These are phyloP conservation scores for Seriola aureovittata DNA, from an alignment of 2,113 vertebrate species.

Conservation along the genomic window DNA sequence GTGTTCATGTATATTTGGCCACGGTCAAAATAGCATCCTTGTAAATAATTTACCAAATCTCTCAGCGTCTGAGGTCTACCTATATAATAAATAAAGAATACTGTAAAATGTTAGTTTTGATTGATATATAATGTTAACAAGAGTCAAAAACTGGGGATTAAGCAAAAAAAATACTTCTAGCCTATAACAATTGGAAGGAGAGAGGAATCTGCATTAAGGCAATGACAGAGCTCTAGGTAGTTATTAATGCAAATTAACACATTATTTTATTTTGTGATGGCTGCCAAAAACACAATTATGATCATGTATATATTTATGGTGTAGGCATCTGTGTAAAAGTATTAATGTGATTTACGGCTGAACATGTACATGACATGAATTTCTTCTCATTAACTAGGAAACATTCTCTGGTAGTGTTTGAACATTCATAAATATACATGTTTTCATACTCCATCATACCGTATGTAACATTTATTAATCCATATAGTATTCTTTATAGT, in stretches of 20 bases:
- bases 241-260: slow-evolving; percentile 29
- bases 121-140: slow-evolving; percentile 21
- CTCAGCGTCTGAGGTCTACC: slow-evolving; percentile 30
- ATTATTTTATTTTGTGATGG: slow-evolving; percentile 36
- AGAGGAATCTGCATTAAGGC: slow-evolving; percentile 22
- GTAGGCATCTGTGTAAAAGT: slow-evolving; percentile 55
- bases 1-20: slow-evolving; percentile 63
- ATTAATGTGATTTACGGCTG: slow-evolving; percentile 28
- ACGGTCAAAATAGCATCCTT: slow-evolving; percentile 44
- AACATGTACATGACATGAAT: slow-evolving; percentile 9
- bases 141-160: slow-evolving; percentile 35
- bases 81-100: slow-evolving; percentile 61
- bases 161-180: slow-evolving; percentile 4
- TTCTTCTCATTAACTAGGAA: slow-evolving; percentile 3
- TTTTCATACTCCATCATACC: slow-evolving; percentile 8
- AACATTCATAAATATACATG: slow-evolving; percentile 51
- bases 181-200: slow-evolving; percentile 3
- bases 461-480: slow-evolving; percentile 28
- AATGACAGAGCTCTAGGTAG: slow-evolving; percentile 16
- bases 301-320: slow-evolving; percentile 35
- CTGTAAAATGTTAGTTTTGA: slow-evolving; percentile 41
- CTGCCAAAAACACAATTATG: slow-evolving; percentile 41
- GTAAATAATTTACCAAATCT: slow-evolving; percentile 57
- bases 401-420: slow-evolving; percentile 54
- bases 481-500: slow-evolving; percentile 9